A percentile compares a stretch with the other conserved stretches of the same genome.
phyloP scores from a whole-genome alignment of 2,113 vertebrate genomes.

The Talpa occidentalis region DNA sequence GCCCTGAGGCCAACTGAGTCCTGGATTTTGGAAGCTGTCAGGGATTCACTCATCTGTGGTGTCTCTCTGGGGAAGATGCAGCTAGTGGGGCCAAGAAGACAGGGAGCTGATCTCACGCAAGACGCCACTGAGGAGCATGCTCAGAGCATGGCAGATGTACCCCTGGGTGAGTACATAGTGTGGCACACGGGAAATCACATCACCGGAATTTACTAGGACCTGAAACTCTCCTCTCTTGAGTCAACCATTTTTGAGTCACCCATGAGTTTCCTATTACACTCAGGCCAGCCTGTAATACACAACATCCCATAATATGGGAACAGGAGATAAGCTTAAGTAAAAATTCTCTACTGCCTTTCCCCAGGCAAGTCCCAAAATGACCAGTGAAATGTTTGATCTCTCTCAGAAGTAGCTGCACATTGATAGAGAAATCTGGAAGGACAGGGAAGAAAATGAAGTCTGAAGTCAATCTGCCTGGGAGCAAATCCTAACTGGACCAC shows the following conservation, averaged over 20 bases:
- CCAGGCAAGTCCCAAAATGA: background rate
- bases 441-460: background rate
- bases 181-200: background rate
- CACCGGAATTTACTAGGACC: background rate
- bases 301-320: background rate
- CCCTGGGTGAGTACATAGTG: accelerated
- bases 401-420: background rate
- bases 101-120: background rate
- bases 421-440: background rate
- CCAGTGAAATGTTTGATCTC: background rate
- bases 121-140: background rate
- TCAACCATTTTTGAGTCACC: background rate
- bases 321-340: background rate
- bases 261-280: background rate
- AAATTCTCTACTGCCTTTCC: background rate
- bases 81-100: background rate
- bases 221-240: background rate
- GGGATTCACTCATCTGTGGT: accelerated
- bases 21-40: background rate
- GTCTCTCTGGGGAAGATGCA: background rate
- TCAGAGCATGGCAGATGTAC: background rate
- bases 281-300: background rate
- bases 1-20: background rate
- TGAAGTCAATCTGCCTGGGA: background rate
- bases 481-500: background rate